These are phyloP conservation scores for Anguilla marmorata DNA, from an alignment of 2,797 vertebrate genomes.

Conservation along the genomic window DNA sequence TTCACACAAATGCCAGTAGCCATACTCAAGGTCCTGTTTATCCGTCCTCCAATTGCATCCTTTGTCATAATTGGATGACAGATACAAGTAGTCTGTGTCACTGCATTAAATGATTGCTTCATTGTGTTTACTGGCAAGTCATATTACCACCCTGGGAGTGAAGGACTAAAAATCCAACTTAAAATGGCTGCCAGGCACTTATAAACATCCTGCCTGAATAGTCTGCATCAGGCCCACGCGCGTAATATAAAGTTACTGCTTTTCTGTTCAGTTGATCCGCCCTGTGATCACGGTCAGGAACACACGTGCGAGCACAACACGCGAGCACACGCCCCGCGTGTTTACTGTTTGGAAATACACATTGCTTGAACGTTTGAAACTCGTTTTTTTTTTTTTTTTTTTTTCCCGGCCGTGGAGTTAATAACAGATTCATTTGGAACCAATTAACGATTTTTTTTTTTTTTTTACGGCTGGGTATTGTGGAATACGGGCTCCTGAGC, in stretches of 20 bases:
- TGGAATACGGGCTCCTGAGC: constrained; percentile 45
- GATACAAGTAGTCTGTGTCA: constrained; percentile 57
- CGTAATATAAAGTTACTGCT: constrained; percentile 1
- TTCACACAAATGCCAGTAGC: constrained; percentile 52
- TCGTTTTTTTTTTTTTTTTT: not conserved
- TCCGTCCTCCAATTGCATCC: constrained; percentile 60
- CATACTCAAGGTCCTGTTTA: constrained; percentile 58
- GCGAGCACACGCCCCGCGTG: not conserved
- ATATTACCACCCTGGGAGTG: constrained; percentile 59
- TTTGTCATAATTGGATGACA: constrained; percentile 63
- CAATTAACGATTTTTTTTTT: constrained; percentile 54
- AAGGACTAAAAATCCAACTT: constrained; percentile 31
- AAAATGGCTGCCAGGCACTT: constrained; percentile 45
- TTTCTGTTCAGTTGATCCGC: constrained; percentile 12
- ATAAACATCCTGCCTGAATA: constrained; percentile 57
- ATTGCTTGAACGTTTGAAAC: constrained; percentile 52
- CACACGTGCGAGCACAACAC: not conserved
- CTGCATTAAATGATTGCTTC: constrained; percentile 60
- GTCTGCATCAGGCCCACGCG: not conserved
- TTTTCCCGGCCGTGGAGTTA: constrained; percentile 40
- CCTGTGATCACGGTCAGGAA: not conserved
- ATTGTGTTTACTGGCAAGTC: constrained; percentile 49
- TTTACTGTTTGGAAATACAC: constrained; percentile 25
- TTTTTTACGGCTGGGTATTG: constrained; percentile 53
- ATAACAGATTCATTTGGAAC: constrained; percentile 60